Conservation (phyloP, 2,797 vertebrate genomes). For the Premnoplex brunnescens region DNA sequence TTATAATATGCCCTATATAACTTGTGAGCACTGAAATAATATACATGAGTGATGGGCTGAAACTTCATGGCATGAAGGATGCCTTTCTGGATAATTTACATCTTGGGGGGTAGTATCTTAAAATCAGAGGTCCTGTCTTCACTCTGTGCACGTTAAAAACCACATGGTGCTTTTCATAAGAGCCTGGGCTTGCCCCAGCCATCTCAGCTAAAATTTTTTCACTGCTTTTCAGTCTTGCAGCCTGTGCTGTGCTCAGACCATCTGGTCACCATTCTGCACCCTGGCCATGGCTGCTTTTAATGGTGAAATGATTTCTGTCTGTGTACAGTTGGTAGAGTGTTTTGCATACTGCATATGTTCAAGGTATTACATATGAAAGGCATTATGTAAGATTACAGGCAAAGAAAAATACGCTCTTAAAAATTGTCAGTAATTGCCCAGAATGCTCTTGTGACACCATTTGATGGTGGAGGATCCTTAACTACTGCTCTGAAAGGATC, state of each 20-base stretch:
- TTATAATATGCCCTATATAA: conserved; percentile 16
- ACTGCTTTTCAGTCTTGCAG: conserved; percentile 9
- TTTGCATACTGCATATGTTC: conserved; percentile 39
- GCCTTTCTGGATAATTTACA: conserved; percentile 72
- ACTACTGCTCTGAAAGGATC: not conserved
- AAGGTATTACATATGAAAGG: conserved; percentile 58
- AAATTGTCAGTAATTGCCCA: conserved; percentile 55
- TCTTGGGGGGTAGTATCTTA: conserved; percentile 59
- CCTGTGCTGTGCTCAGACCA: conserved; percentile 3
- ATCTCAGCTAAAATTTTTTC: not conserved
- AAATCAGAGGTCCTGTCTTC: conserved; percentile 63
- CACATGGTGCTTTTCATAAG: conserved; percentile 46
- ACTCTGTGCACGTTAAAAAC: conserved; percentile 45
- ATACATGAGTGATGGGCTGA: conserved; percentile 11
- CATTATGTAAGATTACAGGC: conserved; percentile 56
- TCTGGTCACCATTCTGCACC: conserved; percentile 64
- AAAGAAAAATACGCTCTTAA: conserved; percentile 42
- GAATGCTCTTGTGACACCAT: conserved; percentile 48
- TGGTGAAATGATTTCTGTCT: conserved; percentile 52
- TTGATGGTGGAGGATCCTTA: conserved; percentile 14
- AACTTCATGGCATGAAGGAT: conserved; percentile 46
- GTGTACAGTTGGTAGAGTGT: conserved; percentile 39
- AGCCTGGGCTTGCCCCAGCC: not conserved
- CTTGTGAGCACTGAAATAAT: conserved; percentile 43
- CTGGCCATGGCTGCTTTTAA: conserved; percentile 30